Evolutionary conservation across 1,140 invertebrate species (phyloP).

Genomic region (Luehdorfia chinensis): DNA sequence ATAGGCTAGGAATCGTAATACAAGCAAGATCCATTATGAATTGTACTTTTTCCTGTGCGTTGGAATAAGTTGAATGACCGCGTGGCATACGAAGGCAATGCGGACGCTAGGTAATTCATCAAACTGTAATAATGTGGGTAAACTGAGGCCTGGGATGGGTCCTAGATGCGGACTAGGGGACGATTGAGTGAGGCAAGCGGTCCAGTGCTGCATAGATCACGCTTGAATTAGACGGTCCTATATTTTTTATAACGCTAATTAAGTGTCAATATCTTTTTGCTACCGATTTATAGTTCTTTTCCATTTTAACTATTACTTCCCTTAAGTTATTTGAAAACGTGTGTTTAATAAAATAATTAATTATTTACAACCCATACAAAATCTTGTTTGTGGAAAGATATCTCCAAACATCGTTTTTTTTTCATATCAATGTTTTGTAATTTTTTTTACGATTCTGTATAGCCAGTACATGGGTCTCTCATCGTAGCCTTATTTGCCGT

Average conservation of each 20-base stretch:
- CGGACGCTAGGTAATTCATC: slow-evolving; percentile 47
- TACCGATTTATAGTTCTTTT: too few species aligned
- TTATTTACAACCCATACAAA: too few species aligned
- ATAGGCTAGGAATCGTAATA: slow-evolving; percentile 4
- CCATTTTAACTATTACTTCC: too few species aligned
- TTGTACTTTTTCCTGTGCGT: slow-evolving; percentile 14
- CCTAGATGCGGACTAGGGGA: slow-evolving; percentile 41
- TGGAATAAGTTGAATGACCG: slow-evolving; percentile 43
- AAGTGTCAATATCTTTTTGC: not conserved
- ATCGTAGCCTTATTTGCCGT: too few species aligned
- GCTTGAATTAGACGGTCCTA: not conserved
- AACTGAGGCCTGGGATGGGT: slow-evolving; percentile 36
- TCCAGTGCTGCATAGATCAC: slow-evolving; percentile 39
- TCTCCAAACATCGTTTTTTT: too few species aligned
- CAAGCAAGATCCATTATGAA: slow-evolving; percentile 11
- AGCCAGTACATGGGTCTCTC: too few species aligned
- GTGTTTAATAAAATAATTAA: too few species aligned
- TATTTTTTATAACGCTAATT: slow-evolving; percentile 2
- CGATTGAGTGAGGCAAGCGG: slow-evolving; percentile 21
- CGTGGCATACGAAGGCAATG: slow-evolving; percentile 18
- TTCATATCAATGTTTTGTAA: too few species aligned
- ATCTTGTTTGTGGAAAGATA: too few species aligned
- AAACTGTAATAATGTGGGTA: slow-evolving; percentile 54
- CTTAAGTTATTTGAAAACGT: too few species aligned
- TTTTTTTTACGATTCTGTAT: too few species aligned